phyloP scores from a whole-genome alignment of 1,140 invertebrate species.

The Tetraneura akinire region DNA sequence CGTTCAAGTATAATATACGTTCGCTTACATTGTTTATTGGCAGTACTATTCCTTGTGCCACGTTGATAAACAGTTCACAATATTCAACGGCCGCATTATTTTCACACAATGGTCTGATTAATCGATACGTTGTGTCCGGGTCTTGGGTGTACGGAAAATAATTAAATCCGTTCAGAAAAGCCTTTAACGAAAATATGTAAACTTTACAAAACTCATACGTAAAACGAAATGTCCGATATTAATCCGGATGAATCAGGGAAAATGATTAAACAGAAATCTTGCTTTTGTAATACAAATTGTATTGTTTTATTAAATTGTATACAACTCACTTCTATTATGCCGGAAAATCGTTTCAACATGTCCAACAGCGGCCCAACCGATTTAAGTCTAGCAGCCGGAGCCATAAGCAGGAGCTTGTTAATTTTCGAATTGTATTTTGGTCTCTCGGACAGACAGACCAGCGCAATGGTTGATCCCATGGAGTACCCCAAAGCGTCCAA shows the following conservation, averaged over 20 bases:
- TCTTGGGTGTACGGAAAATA: constrained; percentile 25
- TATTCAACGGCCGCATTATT: neutral
- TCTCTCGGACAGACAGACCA: constrained; percentile 60
- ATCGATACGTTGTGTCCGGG: constrained; percentile 9
- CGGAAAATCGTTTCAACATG: neutral
- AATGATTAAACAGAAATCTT: too few relatives aligned
- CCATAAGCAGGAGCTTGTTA: constrained; percentile 62
- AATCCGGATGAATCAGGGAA: too few relatives aligned
- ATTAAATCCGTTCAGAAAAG: neutral
- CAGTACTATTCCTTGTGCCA: constrained; percentile 8
- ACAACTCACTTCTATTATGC: neutral
- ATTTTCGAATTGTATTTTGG: constrained; percentile 65
- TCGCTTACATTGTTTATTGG: neutral
- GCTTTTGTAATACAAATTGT: too few relatives aligned
- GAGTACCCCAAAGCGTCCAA: constrained; percentile 67
- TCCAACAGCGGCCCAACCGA: neutral
- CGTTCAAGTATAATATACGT: too few relatives aligned
- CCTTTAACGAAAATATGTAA: neutral
- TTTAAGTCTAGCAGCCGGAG: constrained; percentile 61
- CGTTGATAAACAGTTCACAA: constrained; percentile 18
- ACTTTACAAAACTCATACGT: too few relatives aligned
- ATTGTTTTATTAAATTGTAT: too few relatives aligned
- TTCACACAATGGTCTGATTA: constrained; percentile 13
- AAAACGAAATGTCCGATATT: too few relatives aligned
- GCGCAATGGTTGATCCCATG: constrained; percentile 67